Conservation (phyloP, 1,140 invertebrate species). For the Acromyrmex heyeri region DNA sequence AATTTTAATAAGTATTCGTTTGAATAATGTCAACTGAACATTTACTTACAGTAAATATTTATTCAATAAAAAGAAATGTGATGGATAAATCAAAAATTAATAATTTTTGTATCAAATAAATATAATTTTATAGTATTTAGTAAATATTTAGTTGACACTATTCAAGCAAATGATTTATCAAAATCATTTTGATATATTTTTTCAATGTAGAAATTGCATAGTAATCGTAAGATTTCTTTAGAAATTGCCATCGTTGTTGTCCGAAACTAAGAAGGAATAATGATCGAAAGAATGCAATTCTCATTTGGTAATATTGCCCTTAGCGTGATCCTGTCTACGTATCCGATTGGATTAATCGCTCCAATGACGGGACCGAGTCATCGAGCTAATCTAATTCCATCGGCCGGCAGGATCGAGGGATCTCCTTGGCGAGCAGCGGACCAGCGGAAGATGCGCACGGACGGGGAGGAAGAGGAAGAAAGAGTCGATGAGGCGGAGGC, state of each 20-base stretch:
- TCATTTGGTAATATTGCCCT: slow-evolving; percentile 42
- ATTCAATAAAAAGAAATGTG: no score
- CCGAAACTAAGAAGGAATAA: neutral
- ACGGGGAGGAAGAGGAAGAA: slow-evolving; percentile 27
- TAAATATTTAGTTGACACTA: no score
- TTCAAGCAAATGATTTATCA: no score
- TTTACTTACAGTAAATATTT: no score
- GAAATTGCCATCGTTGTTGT: slow-evolving; percentile 24
- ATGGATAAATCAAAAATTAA: no score
- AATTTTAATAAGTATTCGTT: no score
- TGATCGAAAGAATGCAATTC: slow-evolving; percentile 19
- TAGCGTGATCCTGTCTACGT: slow-evolving; percentile 49
- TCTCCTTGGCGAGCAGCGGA: slow-evolving; percentile 68
- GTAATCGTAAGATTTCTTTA: neutral
- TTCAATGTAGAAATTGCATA: no score
- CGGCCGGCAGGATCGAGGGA: slow-evolving; percentile 64
- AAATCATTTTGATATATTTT: no score
- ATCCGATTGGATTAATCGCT: slow-evolving; percentile 72
- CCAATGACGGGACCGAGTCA: slow-evolving; percentile 73
- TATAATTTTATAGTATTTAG: no score
- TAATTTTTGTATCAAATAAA: no score
- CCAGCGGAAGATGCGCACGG: slow-evolving; percentile 33
- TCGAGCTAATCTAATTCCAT: slow-evolving; percentile 83
- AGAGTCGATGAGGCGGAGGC: slow-evolving; percentile 18
- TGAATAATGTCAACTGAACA: no score